A percentile compares a stretch with the other conserved stretches of the same genome.
Evolutionary conservation across 2,113 vertebrate genomes (phyloP).

Genomic region (Pionites leucogaster): DNA sequence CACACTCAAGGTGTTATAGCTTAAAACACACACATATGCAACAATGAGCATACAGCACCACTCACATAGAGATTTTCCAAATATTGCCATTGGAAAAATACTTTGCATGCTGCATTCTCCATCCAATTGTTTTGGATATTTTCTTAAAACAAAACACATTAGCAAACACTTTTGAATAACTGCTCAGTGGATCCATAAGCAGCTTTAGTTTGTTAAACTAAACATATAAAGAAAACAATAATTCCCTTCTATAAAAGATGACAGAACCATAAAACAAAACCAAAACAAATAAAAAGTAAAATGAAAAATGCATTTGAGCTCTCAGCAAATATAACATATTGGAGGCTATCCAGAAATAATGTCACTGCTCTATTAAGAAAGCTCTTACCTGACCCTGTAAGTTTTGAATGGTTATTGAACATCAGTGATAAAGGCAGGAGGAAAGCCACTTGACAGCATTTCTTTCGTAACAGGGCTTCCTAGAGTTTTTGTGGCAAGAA

Average conservation of each 20-base stretch:
- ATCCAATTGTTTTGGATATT: slow-evolving; percentile 35
- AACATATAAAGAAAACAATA: not conserved
- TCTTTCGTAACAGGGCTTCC: slow-evolving; percentile 69
- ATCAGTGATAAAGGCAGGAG: slow-evolving; percentile 70
- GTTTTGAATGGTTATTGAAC: slow-evolving; percentile 72
- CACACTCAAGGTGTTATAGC: not conserved
- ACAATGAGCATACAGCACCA: slow-evolving; percentile 53
- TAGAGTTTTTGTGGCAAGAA: slow-evolving; percentile 71
- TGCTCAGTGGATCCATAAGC: not conserved
- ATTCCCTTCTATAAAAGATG: not conserved
- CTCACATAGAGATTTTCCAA: slow-evolving; percentile 52
- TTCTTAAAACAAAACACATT: slow-evolving; percentile 27
- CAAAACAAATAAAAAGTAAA: not conserved
- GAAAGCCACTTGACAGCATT: slow-evolving; percentile 70
- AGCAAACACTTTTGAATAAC: slow-evolving; percentile 8
- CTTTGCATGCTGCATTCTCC: slow-evolving; percentile 33
- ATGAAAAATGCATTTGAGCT: slow-evolving; percentile 44
- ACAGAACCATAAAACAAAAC: slow-evolving; percentile 16
- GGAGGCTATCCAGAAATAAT: slow-evolving; percentile 54
- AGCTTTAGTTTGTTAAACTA: not conserved
- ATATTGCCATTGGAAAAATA: slow-evolving; percentile 54
- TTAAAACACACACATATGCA: slow-evolving; percentile 38
- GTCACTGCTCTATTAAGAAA: slow-evolving; percentile 68
- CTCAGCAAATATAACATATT: slow-evolving; percentile 38
- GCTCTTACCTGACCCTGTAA: slow-evolving; percentile 69